These are phyloP conservation scores for Phyllotreta striolata DNA, from an alignment of 2,888 invertebrate species.

Conservation along the genomic window DNA sequence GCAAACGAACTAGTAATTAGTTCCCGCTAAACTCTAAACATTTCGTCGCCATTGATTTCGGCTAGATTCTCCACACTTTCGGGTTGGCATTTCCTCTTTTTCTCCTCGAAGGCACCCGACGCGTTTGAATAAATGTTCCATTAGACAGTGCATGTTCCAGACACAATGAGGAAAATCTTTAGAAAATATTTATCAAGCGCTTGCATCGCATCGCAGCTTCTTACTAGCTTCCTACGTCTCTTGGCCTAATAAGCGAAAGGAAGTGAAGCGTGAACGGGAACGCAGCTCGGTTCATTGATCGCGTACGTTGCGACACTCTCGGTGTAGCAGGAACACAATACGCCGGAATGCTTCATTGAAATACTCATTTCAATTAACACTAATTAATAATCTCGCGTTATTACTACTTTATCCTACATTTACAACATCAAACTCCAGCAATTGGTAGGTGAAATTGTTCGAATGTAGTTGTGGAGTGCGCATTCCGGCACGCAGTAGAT, in stretches of 20 bases:
- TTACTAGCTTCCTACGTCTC: conserved; percentile 12
- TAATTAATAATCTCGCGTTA: too few species aligned
- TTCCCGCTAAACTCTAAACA: conserved; percentile 45
- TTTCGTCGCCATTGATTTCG: conserved; percentile 43
- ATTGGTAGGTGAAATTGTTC: too few species aligned
- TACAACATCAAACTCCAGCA: too few species aligned
- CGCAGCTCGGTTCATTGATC: conserved; percentile 27
- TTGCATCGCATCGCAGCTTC: not conserved
- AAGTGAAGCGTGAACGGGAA: conserved; percentile 20
- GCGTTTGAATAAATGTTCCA: too few species aligned
- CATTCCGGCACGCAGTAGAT: too few species aligned
- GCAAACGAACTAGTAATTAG: conserved; percentile 48
- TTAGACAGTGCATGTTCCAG: too few species aligned
- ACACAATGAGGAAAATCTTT: too few species aligned
- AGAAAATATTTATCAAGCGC: too few species aligned
- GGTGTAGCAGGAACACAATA: not conserved
- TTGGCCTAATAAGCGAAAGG: conserved; percentile 19
- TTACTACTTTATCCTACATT: too few species aligned
- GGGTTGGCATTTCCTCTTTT: too few species aligned
- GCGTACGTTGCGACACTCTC: conserved; percentile 16
- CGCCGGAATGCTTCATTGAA: conserved; percentile 3
- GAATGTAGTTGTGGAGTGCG: not conserved
- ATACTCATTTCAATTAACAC: not conserved
- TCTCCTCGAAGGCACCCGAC: too few species aligned
- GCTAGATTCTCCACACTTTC: not conserved